Evolutionary conservation across 2,888 invertebrate species (phyloP).

Genomic region (Perdita meconis): DNA sequence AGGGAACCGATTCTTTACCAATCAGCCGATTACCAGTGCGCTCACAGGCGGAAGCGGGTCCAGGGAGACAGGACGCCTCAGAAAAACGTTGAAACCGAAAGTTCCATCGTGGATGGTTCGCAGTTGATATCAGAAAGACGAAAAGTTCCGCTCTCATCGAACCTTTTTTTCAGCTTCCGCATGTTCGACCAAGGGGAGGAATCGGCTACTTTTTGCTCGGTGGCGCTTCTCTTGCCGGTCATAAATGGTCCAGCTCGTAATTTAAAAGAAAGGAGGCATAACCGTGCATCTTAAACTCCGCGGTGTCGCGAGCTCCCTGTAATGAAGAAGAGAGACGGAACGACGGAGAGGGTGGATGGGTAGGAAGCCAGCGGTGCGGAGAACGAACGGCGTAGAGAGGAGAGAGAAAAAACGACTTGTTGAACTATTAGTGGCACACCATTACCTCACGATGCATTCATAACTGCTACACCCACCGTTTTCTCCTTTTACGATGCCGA

Average conservation of each 20-base stretch:
- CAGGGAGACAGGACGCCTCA: constrained; percentile 28
- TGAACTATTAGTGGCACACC: constrained; percentile 76
- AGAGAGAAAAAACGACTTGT: constrained; percentile 69
- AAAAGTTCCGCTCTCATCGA: constrained; percentile 64
- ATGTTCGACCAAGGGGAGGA: constrained; percentile 63
- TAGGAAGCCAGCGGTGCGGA: constrained; percentile 24
- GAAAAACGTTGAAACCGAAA: constrained; percentile 60
- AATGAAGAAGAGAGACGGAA: background rate
- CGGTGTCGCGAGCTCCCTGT: constrained; percentile 24
- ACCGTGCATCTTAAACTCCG: constrained; percentile 73
- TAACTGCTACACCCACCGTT: constrained; percentile 59
- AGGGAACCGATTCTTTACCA: constrained; percentile 1
- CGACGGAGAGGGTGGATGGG: background rate
- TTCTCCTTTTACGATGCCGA: constrained; percentile 44
- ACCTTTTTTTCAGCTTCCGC: constrained; percentile 50
- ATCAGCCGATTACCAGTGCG: constrained; percentile 32
- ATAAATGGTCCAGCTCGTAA: constrained; percentile 75
- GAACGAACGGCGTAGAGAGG: constrained; percentile 12
- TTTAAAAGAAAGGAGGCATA: constrained; percentile 76
- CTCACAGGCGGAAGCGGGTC: constrained; percentile 29
- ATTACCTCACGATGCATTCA: constrained; percentile 74
- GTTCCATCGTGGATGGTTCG: constrained; percentile 42
- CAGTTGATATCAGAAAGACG: constrained; percentile 57
- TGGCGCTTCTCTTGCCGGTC: constrained; percentile 42
- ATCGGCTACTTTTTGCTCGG: constrained; percentile 55